Percentiles rank a stretch among this genome's conserved stretches.
phyloP scores from a whole-genome alignment of 1,140 invertebrate genomes.

The Zaprionus africanus region DNA sequence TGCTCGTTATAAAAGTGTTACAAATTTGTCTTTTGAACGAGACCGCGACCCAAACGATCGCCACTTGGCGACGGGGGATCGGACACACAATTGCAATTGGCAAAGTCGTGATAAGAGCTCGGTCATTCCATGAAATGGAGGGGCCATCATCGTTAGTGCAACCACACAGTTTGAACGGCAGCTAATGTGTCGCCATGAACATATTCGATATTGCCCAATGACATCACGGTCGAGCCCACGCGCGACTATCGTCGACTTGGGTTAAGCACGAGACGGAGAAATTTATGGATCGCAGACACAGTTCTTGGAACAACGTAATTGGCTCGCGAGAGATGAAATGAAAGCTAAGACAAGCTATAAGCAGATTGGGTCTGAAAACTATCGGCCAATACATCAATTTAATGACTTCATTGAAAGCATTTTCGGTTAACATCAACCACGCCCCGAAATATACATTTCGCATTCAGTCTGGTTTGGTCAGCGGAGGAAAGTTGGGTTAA shows the following conservation, averaged over 20 bases:
- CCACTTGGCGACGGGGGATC: too few species aligned
- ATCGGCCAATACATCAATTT: constrained; percentile 77
- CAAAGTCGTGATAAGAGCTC: constrained; percentile 7
- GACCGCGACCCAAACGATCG: not conserved
- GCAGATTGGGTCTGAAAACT: constrained; percentile 54
- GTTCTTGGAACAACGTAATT: constrained; percentile 73
- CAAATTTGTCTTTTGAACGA: constrained; percentile 49
- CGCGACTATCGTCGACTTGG: constrained; percentile 6
- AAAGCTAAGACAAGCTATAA: constrained; percentile 35
- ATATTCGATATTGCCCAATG: constrained; percentile 12
- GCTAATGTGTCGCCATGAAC: not conserved
- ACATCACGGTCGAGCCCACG: constrained; percentile 49
- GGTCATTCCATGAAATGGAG: constrained; percentile 18
- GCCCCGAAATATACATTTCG: constrained; percentile 35
- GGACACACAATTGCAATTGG: constrained; percentile 32
- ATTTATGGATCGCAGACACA: constrained; percentile 35
- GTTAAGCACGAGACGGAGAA: constrained; percentile 26
- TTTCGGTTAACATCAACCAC: constrained; percentile 56
- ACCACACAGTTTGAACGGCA: too few species aligned
- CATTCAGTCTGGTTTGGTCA: constrained; percentile 8
- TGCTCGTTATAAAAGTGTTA: constrained; percentile 71
- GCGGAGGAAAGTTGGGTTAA: not conserved
- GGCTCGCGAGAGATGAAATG: constrained; percentile 56
- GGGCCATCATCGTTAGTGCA: constrained; percentile 22
- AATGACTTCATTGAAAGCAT: constrained; percentile 79